Conservation (phyloP, 2,797 vertebrate species). For the Echeneis naucrates region DNA sequence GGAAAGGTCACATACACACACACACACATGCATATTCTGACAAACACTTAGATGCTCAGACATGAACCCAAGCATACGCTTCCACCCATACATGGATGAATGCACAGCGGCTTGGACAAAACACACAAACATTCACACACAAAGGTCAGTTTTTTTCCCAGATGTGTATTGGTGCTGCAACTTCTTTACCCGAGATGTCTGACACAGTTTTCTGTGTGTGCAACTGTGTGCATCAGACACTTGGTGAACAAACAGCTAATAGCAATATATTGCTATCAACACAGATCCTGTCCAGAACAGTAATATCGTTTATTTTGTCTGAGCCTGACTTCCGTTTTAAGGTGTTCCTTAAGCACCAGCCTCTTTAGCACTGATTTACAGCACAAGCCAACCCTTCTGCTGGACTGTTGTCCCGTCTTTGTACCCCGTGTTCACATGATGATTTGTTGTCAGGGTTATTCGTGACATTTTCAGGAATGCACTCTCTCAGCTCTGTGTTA, state of each 20-base stretch:
- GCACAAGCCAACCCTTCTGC: background rate
- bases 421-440: constrained; percentile 20
- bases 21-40: background rate
- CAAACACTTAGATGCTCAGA: constrained; percentile 1
- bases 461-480: constrained; percentile 18
- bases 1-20: constrained; percentile 52
- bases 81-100: constrained; percentile 10
- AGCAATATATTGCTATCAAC: too few species aligned
- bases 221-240: background rate
- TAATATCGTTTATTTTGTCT: constrained; percentile 1
- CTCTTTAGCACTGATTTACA: constrained; percentile 5
- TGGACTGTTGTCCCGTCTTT: constrained; percentile 5
- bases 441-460: constrained; percentile 26
- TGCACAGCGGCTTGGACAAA: background rate
- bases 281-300: background rate
- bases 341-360: background rate
- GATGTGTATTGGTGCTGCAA: constrained; percentile 32
- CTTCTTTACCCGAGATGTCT: background rate
- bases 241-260: constrained; percentile 8
- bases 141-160: constrained; percentile 53
- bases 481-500: constrained; percentile 11
- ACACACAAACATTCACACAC: constrained; percentile 12
- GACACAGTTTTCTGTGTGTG: background rate
- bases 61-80: constrained; percentile 4
- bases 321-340: background rate